Evolutionary conservation across 2,113 vertebrate species (phyloP), one percentile per base, ranked within the genome.

Genomic region (Cyanistes caeruleus): DNA sequence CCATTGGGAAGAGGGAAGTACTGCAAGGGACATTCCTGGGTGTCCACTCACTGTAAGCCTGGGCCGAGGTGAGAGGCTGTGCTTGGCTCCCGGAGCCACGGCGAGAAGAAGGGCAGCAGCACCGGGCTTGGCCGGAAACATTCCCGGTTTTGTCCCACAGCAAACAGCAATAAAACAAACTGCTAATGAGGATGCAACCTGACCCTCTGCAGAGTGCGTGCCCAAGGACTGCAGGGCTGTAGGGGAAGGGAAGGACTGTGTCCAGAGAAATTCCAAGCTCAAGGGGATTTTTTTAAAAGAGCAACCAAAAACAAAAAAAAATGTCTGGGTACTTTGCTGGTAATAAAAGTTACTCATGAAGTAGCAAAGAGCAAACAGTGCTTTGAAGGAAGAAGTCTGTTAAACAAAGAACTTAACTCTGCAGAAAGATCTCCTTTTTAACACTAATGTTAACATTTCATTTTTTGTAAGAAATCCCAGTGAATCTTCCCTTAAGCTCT

Each of bases 151-250:
- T 21, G 52, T 80, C 82, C 74, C 73, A 91, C 67, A 91, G 87
- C 91, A 95, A 96, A 91, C 9, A 73, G 84, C 73, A 80, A 63
- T 84, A 69, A 95, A 95, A 41, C 67, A 87, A 84, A 67, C 81
- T 18, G 77, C 59, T 92, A 59, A 87, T 55, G 76, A 83, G 68
- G 63, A 89, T 76, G 69, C 78, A 91, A 58, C 82, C 86, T 51
- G 81, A 84, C 77, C 70, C 90, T 77, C 44, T 12, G 64, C 83
- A 41, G 15, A 41, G 31, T 5, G 62, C 15, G 4, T 64, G 83
- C 43, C 51, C 90, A 56, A 52, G 59, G 73, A 79, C 39, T 2
- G 8, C 4, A 20, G 3, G 20, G n/a, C 37, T 73, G 52, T 5
- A 41, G 16, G 31, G 11, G 30, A 78, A 79, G 69, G 39, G 39